These are phyloP conservation scores for Hydrolagus colliei DNA, from an alignment of 2,797 vertebrate species.

Conservation along the genomic window DNA sequence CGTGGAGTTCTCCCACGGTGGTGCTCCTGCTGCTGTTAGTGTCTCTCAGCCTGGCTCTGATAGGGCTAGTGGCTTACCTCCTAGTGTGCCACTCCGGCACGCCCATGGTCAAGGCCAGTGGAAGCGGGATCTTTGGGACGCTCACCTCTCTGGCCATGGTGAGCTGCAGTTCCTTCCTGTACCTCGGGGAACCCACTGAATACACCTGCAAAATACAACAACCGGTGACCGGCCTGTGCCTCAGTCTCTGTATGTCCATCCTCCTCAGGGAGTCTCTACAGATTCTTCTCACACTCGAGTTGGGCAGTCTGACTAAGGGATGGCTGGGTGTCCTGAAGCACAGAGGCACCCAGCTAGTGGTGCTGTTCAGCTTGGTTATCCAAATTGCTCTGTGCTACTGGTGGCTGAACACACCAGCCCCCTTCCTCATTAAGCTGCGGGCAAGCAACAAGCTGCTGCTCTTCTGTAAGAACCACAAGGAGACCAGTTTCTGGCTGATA, in stretches of 20 bases:
- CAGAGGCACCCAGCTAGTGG: no score
- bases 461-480: conserved; percentile 6
- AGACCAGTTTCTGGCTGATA: neutral
- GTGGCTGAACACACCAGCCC: neutral
- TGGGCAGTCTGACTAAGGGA: neutral
- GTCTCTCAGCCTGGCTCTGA: conserved; percentile 46
- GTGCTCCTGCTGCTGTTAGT: conserved; percentile 47
- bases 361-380: neutral
- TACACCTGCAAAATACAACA: conserved; percentile 60
- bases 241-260: conserved; percentile 65
- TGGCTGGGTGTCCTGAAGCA: neutral
- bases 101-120: conserved; percentile 59
- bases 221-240: conserved; percentile 43
- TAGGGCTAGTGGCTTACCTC: conserved; percentile 44
- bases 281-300: conserved; percentile 34
- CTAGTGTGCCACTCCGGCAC: conserved; percentile 56
- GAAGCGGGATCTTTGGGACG: conserved; percentile 55
- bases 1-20: conserved; percentile 53
- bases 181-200: conserved; percentile 58
- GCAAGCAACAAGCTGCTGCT: neutral
- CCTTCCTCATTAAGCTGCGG: neutral
- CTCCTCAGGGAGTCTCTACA: conserved; percentile 54
- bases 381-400: neutral
- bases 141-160: conserved; percentile 57
- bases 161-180: conserved; percentile 60